These are phyloP conservation scores for Drosophila funebris DNA, from an alignment of 1,140 invertebrate species.

Conservation along the genomic window DNA sequence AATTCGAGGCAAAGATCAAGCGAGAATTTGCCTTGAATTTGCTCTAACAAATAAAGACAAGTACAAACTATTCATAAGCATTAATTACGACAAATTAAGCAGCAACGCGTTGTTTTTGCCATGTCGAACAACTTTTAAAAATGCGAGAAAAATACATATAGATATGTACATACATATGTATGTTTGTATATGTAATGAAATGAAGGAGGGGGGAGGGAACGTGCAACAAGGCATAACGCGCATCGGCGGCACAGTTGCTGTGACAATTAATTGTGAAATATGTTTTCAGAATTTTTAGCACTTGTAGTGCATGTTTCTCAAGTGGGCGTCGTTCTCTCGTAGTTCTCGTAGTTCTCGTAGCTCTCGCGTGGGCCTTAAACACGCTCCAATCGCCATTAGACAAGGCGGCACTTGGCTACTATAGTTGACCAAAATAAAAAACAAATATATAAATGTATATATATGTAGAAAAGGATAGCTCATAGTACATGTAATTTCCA, in stretches of 20 bases:
- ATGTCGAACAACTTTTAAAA: conserved; percentile 82
- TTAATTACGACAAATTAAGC: conserved; percentile 82
- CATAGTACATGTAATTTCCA: conserved; percentile 61
- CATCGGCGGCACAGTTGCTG: conserved; percentile 48
- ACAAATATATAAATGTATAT: background rate
- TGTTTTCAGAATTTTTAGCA: conserved; percentile 81
- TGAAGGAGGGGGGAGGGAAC: conserved; percentile 8
- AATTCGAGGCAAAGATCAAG: conserved; percentile 1
- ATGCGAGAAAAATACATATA: conserved; percentile 62
- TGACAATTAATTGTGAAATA: conserved; percentile 83
- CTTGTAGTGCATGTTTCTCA: conserved; percentile 73
- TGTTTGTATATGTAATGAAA: conserved; percentile 10
- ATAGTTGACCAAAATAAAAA: conserved; percentile 18
- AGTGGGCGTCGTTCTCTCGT: conserved; percentile 56
- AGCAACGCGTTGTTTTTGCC: conserved; percentile 78
- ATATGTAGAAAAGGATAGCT: background rate
- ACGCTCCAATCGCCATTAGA: conserved; percentile 39
- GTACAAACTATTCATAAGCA: conserved; percentile 81
- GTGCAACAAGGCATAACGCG: background rate
- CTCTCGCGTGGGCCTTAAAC: conserved; percentile 31
- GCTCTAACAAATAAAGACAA: conserved; percentile 75
- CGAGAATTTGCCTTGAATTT: conserved; percentile 29
- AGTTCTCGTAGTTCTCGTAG: background rate
- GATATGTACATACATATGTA: conserved; percentile 2
- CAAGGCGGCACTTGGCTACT: conserved; percentile 1